Evolutionary conservation across 2,113 vertebrate genomes (phyloP).

Genomic region (Bungarus multicinctus): DNA sequence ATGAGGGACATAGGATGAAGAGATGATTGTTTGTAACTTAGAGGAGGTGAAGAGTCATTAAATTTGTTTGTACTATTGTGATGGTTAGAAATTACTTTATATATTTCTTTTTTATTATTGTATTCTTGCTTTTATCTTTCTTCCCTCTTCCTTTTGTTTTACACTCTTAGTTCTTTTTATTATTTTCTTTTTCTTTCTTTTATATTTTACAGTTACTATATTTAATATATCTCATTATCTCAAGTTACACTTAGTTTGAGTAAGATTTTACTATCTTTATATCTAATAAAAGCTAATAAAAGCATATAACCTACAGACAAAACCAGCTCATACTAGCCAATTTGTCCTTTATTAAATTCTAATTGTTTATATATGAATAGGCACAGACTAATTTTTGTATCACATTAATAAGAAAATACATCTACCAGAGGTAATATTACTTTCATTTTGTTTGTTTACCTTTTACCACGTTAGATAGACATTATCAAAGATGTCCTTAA

Average conservation of each 20-base stretch:
- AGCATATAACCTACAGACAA: neutral
- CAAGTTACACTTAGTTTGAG: neutral
- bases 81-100: neutral
- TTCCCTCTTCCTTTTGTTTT: neutral
- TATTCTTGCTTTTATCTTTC: neutral
- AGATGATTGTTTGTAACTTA: neutral
- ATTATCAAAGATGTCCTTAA: neutral
- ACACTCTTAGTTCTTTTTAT: neutral
- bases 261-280: neutral
- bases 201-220: neutral
- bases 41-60: neutral
- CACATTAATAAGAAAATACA: neutral
- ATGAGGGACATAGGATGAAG: neutral
- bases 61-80: neutral
- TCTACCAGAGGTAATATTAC: neutral
- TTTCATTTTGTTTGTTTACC: neutral
- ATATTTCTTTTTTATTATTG: neutral
- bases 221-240: neutral
- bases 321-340: neutral
- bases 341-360: neutral
- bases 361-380: neutral
- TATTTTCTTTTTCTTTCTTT: neutral
- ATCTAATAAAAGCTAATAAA: neutral
- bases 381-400: neutral
- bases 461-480: neutral